A percentile compares a stretch with the other conserved stretches of the same genome.
These are phyloP conservation scores for Pterocles orientalis DNA, from an alignment of 2,113 vertebrate genomes.

Conservation along the genomic window DNA sequence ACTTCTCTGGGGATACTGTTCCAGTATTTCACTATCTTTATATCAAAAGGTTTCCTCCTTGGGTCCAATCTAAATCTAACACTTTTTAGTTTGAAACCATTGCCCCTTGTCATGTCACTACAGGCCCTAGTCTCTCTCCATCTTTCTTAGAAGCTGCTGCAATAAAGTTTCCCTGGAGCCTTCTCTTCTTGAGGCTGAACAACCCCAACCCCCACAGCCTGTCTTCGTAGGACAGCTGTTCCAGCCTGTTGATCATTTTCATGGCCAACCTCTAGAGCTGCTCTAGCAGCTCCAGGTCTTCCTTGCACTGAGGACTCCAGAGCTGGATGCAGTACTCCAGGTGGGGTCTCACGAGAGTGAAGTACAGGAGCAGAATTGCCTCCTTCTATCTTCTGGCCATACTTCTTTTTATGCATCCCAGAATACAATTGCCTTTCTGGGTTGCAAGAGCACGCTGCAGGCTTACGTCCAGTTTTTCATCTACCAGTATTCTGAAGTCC, in stretches of 20 bases:
- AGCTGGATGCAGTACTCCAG: neutral
- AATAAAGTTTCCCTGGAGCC: neutral
- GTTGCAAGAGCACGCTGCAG: too few species aligned
- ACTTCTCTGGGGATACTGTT: neutral
- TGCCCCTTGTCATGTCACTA: neutral
- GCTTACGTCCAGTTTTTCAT: too few species aligned
- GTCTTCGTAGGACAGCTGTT: neutral
- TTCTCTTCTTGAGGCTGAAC: neutral
- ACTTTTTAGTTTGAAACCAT: neutral
- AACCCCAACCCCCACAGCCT: too few species aligned
- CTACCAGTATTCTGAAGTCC: neutral
- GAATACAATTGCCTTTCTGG: too few species aligned
- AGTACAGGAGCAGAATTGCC: too few species aligned
- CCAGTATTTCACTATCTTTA: neutral
- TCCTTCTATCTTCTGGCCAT: too few species aligned
- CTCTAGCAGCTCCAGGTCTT: too few species aligned
- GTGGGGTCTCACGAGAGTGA: too few species aligned
- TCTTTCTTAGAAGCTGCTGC: neutral
- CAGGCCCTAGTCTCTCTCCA: fast-evolving
- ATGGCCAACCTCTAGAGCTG: neutral
- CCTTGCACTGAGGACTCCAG: neutral
- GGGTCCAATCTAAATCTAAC: neutral
- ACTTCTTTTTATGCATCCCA: too few species aligned
- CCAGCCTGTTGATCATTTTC: neutral
- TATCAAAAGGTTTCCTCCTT: neutral